Evolutionary conservation across 2,888 invertebrate genomes (phyloP).

Genomic region (Thecocarcelia acutangulata): DNA sequence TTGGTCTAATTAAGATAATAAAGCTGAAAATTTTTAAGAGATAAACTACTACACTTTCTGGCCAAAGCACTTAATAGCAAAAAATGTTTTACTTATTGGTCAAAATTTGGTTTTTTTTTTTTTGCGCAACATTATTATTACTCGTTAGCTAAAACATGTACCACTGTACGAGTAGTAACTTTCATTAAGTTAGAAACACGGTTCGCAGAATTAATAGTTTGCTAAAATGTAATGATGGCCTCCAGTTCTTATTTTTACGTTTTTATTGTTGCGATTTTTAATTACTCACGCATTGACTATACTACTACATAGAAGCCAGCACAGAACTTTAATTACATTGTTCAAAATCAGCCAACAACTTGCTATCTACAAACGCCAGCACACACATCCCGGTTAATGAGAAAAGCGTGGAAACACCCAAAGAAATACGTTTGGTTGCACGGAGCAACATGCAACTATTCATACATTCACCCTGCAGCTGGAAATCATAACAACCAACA

Average conservation of each 20-base stretch:
- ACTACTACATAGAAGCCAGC: conserved; percentile 26
- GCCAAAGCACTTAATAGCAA: conserved; percentile 7
- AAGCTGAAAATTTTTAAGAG: background rate
- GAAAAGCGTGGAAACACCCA: background rate
- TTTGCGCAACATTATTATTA: conserved; percentile 12
- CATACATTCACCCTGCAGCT: conserved; percentile 36
- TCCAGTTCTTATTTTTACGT: conserved; percentile 48
- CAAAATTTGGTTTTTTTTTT: background rate
- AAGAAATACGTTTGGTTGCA: conserved; percentile 8
- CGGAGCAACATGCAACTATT: background rate
- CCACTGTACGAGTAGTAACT: conserved; percentile 4
- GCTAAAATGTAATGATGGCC: conserved; percentile 62
- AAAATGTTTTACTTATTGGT: background rate
- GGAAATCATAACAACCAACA: conserved; percentile 44
- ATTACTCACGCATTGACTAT: conserved; percentile 65
- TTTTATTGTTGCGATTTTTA: conserved; percentile 64
- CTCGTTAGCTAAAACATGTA: background rate
- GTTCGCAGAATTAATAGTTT: conserved; percentile 31
- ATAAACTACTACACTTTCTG: conserved; percentile 10
- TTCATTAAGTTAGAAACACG: conserved; percentile 40
- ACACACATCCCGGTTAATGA: background rate
- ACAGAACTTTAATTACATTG: conserved; percentile 64
- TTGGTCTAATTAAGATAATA: background rate
- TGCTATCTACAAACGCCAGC: background rate
- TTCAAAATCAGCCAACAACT: conserved; percentile 55